These are phyloP conservation scores for Volucella inanis DNA, from an alignment of 2,888 invertebrate genomes.

Conservation along the genomic window DNA sequence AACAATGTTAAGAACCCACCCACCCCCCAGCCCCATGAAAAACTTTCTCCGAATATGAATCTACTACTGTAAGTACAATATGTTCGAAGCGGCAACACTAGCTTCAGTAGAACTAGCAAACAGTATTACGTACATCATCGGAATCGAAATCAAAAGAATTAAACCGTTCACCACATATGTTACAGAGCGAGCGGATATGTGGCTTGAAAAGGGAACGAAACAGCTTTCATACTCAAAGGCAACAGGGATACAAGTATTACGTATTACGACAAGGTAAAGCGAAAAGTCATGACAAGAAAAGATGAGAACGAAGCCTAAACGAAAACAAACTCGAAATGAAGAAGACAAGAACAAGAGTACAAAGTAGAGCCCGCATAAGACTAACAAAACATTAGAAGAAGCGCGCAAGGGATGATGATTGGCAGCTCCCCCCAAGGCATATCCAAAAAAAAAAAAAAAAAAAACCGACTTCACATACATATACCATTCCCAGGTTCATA, in stretches of 20 bases:
- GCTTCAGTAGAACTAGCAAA: neutral
- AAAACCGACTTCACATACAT: constrained; percentile 49
- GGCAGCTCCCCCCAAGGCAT: constrained; percentile 58
- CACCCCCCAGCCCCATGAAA: too few relatives aligned
- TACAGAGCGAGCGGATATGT: constrained; percentile 2
- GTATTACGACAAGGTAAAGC: constrained; percentile 12
- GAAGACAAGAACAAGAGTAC: neutral
- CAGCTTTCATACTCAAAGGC: constrained; percentile 18
- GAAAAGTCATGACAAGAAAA: constrained; percentile 40
- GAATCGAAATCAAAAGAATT: constrained; percentile 57
- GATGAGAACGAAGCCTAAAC: constrained; percentile 53
- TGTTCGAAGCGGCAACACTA: too few relatives aligned
- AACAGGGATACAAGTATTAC: neutral
- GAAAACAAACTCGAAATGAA: constrained; percentile 36
- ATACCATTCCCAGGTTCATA: constrained; percentile 6
- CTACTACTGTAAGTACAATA: too few relatives aligned
- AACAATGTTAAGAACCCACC: too few relatives aligned
- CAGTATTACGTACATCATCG: constrained; percentile 1
- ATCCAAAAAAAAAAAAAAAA: constrained; percentile 26
- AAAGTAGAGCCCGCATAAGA: constrained; percentile 17
- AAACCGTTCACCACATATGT: constrained; percentile 32
- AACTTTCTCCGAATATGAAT: too few relatives aligned
- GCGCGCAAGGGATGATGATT: constrained; percentile 60
- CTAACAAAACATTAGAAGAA: constrained; percentile 44
- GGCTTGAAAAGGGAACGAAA: neutral